A percentile compares a stretch with the other conserved stretches of the same genome.
phyloP scores from a whole-genome alignment of 2,888 invertebrate genomes.

The Cyclophora punctaria region DNA sequence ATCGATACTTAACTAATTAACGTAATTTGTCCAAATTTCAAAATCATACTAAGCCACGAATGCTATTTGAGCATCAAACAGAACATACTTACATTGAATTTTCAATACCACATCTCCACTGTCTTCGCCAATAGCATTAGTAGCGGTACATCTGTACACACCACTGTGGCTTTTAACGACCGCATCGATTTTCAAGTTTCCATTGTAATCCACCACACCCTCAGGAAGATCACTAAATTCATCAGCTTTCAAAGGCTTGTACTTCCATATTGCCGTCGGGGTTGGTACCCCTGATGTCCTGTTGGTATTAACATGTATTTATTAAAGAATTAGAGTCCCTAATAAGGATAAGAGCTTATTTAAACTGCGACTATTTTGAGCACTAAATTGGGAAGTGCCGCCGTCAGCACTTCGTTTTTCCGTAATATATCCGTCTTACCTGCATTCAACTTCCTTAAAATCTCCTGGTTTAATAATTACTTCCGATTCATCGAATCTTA shows the following conservation, averaged over 20 bases:
- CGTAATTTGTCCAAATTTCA: neutral
- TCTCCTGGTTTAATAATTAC: conserved; percentile 36
- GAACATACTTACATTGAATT: conserved; percentile 44
- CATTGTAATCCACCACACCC: conserved; percentile 27
- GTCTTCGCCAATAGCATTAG: conserved; percentile 38
- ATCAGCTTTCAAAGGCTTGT: conserved; percentile 24
- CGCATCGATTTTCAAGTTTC: conserved; percentile 31
- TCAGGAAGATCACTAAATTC: conserved; percentile 32
- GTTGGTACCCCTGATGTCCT: conserved; percentile 43
- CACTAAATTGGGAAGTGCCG: too few relatives aligned
- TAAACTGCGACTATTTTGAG: too few relatives aligned
- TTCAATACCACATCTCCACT: conserved; percentile 32
- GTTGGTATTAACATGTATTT: conserved; percentile 20
- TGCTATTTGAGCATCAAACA: neutral
- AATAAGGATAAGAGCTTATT: too few relatives aligned
- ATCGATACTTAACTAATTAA: neutral
- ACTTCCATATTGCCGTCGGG: conserved; percentile 46
- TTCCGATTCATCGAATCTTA: conserved; percentile 28
- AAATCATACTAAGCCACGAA: too few relatives aligned
- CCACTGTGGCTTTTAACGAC: conserved; percentile 36
- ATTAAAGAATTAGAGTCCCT: too few relatives aligned
- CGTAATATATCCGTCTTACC: conserved; percentile 23
- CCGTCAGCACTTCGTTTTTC: too few relatives aligned
- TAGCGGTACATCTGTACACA: conserved; percentile 42
- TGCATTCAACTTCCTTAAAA: conserved; percentile 37